A percentile compares a stretch with the other conserved stretches of the same genome.
These are phyloP conservation scores for Forpus xanthops DNA, from an alignment of 2,797 vertebrate species.

Conservation along the genomic window DNA sequence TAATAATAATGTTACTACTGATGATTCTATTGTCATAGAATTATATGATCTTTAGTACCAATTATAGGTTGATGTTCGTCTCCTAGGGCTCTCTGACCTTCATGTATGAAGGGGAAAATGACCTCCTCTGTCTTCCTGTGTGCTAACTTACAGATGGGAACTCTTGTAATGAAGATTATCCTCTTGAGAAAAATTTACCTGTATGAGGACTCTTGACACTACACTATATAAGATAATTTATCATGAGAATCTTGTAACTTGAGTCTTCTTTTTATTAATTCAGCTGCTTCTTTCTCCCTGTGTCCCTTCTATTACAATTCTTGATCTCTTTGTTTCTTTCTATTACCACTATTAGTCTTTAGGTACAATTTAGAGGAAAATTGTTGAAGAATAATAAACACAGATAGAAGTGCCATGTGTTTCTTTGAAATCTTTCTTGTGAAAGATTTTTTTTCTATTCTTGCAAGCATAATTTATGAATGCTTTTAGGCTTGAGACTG, in stretches of 20 bases:
- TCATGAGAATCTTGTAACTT: not conserved
- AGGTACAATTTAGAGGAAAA: not conserved
- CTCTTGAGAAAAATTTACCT: not conserved
- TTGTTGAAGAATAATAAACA: not conserved
- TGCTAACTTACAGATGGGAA: not conserved
- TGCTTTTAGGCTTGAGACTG: not conserved
- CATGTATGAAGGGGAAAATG: not conserved
- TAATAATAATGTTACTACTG: not conserved
- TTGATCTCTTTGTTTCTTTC: not conserved
- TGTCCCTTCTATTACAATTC: not conserved
- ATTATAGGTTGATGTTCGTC: not conserved
- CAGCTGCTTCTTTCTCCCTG: not conserved
- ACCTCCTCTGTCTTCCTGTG: not conserved
- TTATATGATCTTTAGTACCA: not conserved
- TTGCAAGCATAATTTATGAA: not conserved
- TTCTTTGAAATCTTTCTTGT: not conserved
- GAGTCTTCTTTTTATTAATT: not conserved
- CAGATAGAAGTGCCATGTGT: not conserved
- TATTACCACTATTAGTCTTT: not conserved
- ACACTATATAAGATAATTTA: not conserved
- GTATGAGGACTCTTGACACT: not conserved
- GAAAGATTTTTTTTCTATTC: not conserved
- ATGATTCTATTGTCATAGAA: not conserved
- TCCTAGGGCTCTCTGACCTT: not conserved
- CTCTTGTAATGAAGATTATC: not conserved